Percentiles rank a stretch among this genome's conserved stretches.
These are phyloP conservation scores for Acleris holmiana DNA, from an alignment of 2,888 invertebrate species.

Conservation along the genomic window DNA sequence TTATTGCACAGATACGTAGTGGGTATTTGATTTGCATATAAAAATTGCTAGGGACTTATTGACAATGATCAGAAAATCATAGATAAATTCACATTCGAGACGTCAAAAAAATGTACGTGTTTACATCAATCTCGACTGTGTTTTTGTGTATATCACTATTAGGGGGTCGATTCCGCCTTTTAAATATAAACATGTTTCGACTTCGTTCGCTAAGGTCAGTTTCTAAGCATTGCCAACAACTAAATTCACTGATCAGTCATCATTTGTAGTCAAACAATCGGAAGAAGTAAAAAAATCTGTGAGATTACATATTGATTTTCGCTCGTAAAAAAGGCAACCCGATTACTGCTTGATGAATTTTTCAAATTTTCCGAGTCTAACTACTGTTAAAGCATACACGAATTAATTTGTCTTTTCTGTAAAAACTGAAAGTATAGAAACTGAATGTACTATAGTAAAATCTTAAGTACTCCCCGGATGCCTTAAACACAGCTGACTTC, in stretches of 20 bases:
- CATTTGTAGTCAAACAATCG: conserved; percentile 11
- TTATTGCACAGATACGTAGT: conserved; percentile 30
- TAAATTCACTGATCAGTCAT: conserved; percentile 25
- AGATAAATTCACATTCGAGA: too few species aligned
- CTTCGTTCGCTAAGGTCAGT: background rate
- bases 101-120: background rate
- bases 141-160: background rate
- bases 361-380: conserved; percentile 13
- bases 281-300: conserved; percentile 7
- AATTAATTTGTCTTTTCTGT: conserved; percentile 5
- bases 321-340: background rate
- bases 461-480: conserved; percentile 23
- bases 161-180: background rate
- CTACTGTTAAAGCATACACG: conserved; percentile 28
- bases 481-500: conserved; percentile 18
- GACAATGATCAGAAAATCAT: conserved; percentile 18
- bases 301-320: conserved; percentile 23
- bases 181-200: background rate
- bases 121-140: too few species aligned
- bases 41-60: conserved; percentile 31
- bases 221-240: conserved; percentile 26
- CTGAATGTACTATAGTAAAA: background rate
- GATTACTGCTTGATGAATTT: background rate
- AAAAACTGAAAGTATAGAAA: conserved; percentile 1
- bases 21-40: conserved; percentile 32